Base-by-base conservation (phyloP, 2,113 vertebrate species). In the Otis tarda region DNA sequence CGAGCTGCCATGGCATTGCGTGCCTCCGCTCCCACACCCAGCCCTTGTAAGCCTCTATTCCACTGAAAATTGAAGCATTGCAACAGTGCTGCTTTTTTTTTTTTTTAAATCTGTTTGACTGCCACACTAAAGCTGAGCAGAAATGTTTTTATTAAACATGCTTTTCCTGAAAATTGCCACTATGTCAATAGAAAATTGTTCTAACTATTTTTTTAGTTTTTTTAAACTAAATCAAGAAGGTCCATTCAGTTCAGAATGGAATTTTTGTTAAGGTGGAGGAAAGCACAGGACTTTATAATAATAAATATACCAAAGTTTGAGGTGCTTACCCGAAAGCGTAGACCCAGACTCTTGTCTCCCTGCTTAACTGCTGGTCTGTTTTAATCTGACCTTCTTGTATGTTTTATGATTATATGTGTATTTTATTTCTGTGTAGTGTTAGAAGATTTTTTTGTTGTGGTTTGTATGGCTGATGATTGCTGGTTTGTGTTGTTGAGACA, bases 21-120 rank as follows among this genome's bases (percentile, higher is more conserved):
- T 73, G 71, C 68, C 73, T 93, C 82, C 3, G 0, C 28, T 90
- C 59, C 35, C 0, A 1, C 41, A 43, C 23, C 37, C 81, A 50
- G 59, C 22, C 63, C 4, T 1, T n/a, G 13, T 43, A 30, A 56
- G 39, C 35, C 30, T 30, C 15, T 43, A 0, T 52, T 33, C 52
- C 2, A 0, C 63, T 92, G 59, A 59, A 30, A 70, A 70, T 0
- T 21, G 19, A 80, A 41, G 19, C 30, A 69, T 28, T 78, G 43
- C 25, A 39, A 20, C 0, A 0, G 6, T 52, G 3, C 33, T 3
- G 19, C 24, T 53, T 53, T 18, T 39, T 23, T 61, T 19, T 16
- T 31, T 37, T 25, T 60, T 17, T 43, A 11, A 39, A 9, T 8
- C 41, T 71, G 1, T 65, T 50, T 73, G 22, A 43, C n/a, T 71